A percentile compares a stretch with the other conserved stretches of the same genome.
Evolutionary conservation across 2,113 vertebrate species (phyloP).

Genomic region (Octodon degus): DNA sequence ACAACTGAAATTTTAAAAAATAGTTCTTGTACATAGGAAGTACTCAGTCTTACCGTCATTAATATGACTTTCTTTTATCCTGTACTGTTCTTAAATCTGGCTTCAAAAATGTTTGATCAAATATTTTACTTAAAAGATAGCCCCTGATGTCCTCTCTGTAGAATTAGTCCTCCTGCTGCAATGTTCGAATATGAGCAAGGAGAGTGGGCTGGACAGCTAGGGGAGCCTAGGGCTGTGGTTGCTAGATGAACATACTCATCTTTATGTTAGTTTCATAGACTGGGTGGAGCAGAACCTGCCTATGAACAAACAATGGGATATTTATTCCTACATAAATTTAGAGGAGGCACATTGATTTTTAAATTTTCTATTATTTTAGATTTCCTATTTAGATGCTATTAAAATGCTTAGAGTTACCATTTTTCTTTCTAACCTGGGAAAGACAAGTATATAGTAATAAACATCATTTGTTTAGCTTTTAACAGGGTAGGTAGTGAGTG

Average conservation of each 20-base stretch:
- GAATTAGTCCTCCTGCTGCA: neutral
- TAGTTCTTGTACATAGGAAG: neutral
- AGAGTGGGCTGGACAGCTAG: neutral
- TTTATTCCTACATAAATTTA: neutral
- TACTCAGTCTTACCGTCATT: neutral
- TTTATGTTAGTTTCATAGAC: neutral
- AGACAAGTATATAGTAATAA: neutral
- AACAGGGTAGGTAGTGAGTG: neutral
- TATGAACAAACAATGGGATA: neutral
- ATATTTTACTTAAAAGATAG: neutral
- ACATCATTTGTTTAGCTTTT: neutral
- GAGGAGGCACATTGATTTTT: neutral
- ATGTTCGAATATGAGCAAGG: neutral
- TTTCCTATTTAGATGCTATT: neutral
- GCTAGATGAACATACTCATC: neutral
- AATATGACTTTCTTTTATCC: conserved; percentile 1
- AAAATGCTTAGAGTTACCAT: neutral
- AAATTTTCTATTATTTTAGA: neutral
- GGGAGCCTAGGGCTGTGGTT: neutral
- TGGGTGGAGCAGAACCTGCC: neutral
- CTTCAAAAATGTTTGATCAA: conserved; percentile 7
- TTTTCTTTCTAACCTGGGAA: neutral
- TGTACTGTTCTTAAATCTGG: conserved; percentile 18
- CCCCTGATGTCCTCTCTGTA: neutral
- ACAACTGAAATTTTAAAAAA: neutral